Base-by-base conservation (phyloP, 92 coral and sea anemone species). In the Hydrozoanthus gracilis region DNA sequence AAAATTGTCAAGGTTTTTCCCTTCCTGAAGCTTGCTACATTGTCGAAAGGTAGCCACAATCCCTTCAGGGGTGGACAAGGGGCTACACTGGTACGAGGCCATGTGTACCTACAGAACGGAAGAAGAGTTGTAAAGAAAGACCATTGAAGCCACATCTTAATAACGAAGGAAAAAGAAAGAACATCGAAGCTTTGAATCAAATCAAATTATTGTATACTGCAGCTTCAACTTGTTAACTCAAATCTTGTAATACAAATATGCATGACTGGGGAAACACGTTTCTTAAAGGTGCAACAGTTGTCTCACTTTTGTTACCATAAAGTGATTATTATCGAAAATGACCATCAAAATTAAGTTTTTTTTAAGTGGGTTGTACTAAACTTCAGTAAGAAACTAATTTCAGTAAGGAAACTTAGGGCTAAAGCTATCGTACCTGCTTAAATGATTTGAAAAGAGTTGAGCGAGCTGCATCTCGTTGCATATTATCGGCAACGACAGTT, bases 401-500 rank as follows among this genome's bases (percentile, higher is more conserved):
- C 14, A 2, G 13, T 27, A 27, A 2, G 39, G 2, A 27, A 27
- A 69, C 8, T 17, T 8, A 18, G 44, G 12, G 20, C 74, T 27
- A 73, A 44, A 4, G 61, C 6, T 15, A 17, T 5, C n/a, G 65
- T 74, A 92, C 95, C 91, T 90, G 91, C 55, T 92, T 92, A 44
- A 92, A 92, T 8, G 90, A 88, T 64, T 91, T 91, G 84, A 88
- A 93, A 58, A 93, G 92, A 39, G 51, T 66, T 15, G 93, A 84
- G 74, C 69, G 87, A 5, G 96, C 88, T 3, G 89, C 90, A 79
- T 79, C 92, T 13, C 95, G 95, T 48, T 88, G 90, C 98, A 94
- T 94, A 74, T 92, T 94, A 68, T 78, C 92, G 62, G 92, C 90
- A 2, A 94, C 95, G 13, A 94, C 95, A 27, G 94, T 88, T 87